Conservation (phyloP, 2,888 invertebrate species). For the Charanyca ferruginea region DNA sequence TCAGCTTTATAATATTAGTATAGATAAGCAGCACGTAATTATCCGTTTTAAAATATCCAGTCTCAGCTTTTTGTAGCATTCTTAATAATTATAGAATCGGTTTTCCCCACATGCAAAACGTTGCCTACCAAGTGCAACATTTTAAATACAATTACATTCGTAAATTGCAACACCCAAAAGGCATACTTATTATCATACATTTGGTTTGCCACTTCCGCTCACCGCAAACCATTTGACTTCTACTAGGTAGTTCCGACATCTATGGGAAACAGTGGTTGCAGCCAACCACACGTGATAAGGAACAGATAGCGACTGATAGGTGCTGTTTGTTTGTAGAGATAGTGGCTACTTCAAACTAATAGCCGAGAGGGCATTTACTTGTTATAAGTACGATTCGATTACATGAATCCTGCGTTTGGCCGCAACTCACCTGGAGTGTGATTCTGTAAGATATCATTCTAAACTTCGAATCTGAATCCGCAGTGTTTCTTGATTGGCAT, state of each 20-base stretch:
- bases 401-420: too few species aligned
- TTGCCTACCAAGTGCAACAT: not conserved
- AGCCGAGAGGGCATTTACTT: too few species aligned
- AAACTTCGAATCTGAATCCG: too few species aligned
- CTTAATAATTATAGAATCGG: not conserved
- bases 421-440: too few species aligned
- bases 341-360: not conserved
- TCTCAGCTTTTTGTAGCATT: not conserved
- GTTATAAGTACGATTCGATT: too few species aligned
- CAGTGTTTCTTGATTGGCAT: too few species aligned
- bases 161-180: not conserved
- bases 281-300: slow-evolving; percentile 48
- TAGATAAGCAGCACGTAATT: too few species aligned
- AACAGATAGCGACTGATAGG: slow-evolving; percentile 27
- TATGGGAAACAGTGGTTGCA: slow-evolving; percentile 36
- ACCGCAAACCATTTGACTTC: slow-evolving; percentile 41
- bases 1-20: too few species aligned
- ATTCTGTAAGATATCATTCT: too few species aligned
- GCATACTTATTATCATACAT: slow-evolving; percentile 1
- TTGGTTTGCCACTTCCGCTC: slow-evolving; percentile 36
- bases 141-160: not conserved
- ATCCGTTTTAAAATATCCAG: too few species aligned
- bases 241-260: not conserved
- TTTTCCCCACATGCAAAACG: not conserved
- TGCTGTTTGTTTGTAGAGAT: not conserved